Percentiles rank a stretch among this genome's conserved stretches.
phyloP scores from a whole-genome alignment of 2,888 invertebrate species.

The Dascillus cervinus region DNA sequence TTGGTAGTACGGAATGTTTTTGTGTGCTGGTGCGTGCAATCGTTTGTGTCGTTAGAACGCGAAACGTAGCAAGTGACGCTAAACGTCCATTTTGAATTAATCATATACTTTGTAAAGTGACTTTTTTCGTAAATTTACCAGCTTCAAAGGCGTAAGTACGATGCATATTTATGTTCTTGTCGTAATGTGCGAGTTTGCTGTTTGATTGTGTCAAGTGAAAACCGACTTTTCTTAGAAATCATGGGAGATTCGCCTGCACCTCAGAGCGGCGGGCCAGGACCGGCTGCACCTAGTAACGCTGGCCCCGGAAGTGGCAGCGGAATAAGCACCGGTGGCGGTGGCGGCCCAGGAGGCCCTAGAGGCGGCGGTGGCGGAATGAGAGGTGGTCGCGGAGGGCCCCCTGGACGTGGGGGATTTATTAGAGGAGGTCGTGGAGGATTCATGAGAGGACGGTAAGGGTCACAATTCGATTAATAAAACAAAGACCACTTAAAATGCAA shows the following conservation, averaged over 20 bases:
- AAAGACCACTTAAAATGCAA: too few species aligned
- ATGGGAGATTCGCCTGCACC: neutral
- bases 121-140: too few species aligned
- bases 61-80: slow-evolving; percentile 1
- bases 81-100: slow-evolving; percentile 4
- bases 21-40: neutral
- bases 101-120: neutral
- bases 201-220: too few species aligned
- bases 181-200: too few species aligned
- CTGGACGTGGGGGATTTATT: slow-evolving; percentile 8
- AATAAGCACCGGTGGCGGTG: slow-evolving; percentile 11
- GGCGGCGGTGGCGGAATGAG: slow-evolving; percentile 18
- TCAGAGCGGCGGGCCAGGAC: slow-evolving; percentile 1
- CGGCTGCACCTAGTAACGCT: slow-evolving; percentile 8
- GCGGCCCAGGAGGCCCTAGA: slow-evolving; percentile 14
- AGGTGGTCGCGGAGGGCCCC: slow-evolving; percentile 9
- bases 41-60: neutral
- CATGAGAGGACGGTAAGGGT: too few species aligned
- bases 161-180: too few species aligned
- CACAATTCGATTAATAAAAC: too few species aligned
- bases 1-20: slow-evolving; percentile 1
- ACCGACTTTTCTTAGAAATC: neutral
- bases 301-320: slow-evolving; percentile 7
- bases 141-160: too few species aligned
- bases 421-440: slow-evolving; percentile 17